Evolutionary conservation across 1,140 invertebrate species (phyloP).

Genomic region (Hermetia illucens): DNA sequence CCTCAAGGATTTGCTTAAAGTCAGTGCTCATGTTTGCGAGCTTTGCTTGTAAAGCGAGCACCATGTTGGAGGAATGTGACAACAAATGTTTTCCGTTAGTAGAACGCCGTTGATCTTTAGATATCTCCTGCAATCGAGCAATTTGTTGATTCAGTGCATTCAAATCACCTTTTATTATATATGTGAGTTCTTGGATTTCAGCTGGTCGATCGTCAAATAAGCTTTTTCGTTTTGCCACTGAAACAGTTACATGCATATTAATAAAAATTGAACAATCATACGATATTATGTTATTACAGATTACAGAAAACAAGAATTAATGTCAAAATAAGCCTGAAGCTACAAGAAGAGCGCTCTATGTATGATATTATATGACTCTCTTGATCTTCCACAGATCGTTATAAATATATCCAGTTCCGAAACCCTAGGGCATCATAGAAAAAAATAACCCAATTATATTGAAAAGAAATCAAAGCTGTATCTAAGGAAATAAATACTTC

Average conservation of each 20-base stretch:
- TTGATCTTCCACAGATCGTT: no score
- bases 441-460: no score
- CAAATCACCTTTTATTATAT: slow-evolving; percentile 95
- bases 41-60: slow-evolving; percentile 86
- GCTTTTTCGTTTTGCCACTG: slow-evolving; percentile 93
- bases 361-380: no score
- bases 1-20: slow-evolving; percentile 88
- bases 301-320: not conserved
- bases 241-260: no score
- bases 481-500: no score
- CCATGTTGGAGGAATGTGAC: slow-evolving; percentile 92
- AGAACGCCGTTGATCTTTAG: slow-evolving; percentile 46
- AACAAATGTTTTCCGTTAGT: slow-evolving; percentile 66
- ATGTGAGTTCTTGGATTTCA: slow-evolving; percentile 95
- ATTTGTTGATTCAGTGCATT: slow-evolving; percentile 93
- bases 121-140: slow-evolving; percentile 67
- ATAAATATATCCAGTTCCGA: no score
- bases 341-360: no score
- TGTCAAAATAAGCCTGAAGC: not conserved
- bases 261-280: no score
- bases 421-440: no score
- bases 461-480: no score
- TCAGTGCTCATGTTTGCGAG: slow-evolving; percentile 92
- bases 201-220: slow-evolving; percentile 90
- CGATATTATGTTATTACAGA: no score